A percentile compares a stretch with the other conserved stretches of the same genome.
phyloP scores from a whole-genome alignment of 2,113 vertebrate genomes.

The Ptychochromis oligacanthus region DNA sequence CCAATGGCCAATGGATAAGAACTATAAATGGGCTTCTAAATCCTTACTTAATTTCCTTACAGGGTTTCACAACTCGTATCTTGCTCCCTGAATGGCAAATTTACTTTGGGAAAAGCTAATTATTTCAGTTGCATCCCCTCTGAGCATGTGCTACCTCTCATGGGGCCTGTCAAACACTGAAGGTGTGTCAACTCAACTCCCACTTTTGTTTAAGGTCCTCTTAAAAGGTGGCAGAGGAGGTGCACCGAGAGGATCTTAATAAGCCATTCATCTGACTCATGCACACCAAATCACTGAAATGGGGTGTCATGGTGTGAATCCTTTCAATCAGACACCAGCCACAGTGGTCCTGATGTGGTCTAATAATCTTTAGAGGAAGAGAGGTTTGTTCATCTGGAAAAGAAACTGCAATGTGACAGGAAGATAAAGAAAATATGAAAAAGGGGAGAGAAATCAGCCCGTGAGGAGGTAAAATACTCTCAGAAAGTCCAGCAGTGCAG shows the following conservation, averaged over 20 bases:
- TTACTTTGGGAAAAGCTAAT: not conserved
- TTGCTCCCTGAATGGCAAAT: conserved; percentile 9
- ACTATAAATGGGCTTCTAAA: not conserved
- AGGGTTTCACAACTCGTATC: not conserved
- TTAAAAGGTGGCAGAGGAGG: conserved; percentile 24
- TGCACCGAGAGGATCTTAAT: not conserved
- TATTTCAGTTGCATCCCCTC: not conserved
- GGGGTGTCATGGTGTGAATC: conserved; percentile 29
- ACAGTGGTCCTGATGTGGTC: conserved; percentile 13
- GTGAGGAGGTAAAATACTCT: conserved; percentile 4
- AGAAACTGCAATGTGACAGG: not conserved
- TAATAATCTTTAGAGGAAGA: not conserved
- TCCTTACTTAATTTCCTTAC: no score
- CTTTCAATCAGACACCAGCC: conserved; percentile 20
- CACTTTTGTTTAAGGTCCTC: conserved; percentile 7
- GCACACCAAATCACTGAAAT: conserved; percentile 38
- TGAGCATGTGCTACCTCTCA: conserved; percentile 19
- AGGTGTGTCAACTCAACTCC: conserved; percentile 26
- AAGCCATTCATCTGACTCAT: conserved; percentile 35
- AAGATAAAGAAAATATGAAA: not conserved
- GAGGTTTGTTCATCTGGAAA: conserved; percentile 17
- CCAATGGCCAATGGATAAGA: not conserved
- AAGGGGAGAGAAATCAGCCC: not conserved
- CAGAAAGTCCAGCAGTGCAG: not conserved
- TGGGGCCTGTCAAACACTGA: conserved; percentile 20